Percentiles rank a stretch among this genome's conserved stretches.
These are phyloP conservation scores for Rhynchonycteris naso DNA, from an alignment of 2,797 vertebrate genomes.

Conservation along the genomic window DNA sequence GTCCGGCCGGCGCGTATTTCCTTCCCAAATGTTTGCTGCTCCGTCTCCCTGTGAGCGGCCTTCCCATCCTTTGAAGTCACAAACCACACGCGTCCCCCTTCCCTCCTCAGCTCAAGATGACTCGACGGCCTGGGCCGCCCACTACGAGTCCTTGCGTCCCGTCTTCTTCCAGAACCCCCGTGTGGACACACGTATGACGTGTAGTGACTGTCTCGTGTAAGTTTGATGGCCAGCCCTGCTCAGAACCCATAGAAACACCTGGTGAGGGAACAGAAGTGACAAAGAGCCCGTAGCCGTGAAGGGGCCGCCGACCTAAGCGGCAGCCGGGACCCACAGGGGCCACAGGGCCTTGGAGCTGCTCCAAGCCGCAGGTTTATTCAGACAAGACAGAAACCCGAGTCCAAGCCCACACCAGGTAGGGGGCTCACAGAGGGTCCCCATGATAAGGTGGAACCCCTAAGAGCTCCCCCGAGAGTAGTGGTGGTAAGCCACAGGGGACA, in stretches of 20 bases:
- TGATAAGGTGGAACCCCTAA: not conserved
- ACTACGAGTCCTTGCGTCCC: not conserved
- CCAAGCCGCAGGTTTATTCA: not conserved
- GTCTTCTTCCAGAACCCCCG: not conserved
- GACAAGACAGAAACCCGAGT: not conserved
- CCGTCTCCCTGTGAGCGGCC: too few relatives aligned
- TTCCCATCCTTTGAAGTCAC: not conserved
- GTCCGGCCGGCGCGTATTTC: too few relatives aligned
- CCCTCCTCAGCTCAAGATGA: too few relatives aligned
- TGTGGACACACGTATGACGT: too few relatives aligned
- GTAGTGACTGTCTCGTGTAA: not conserved
- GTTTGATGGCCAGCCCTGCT: not conserved
- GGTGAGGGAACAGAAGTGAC: not conserved
- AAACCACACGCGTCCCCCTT: not conserved
- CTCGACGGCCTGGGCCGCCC: not conserved
- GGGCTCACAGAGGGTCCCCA: not conserved
- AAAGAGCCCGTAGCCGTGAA: not conserved
- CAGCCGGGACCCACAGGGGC: too few relatives aligned
- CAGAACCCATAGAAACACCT: not conserved
- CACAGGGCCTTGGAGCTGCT: too few relatives aligned
- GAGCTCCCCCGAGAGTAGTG: too few relatives aligned
- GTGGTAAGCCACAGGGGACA: too few relatives aligned
- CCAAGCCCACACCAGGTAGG: too few relatives aligned
- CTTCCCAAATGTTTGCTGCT: not conserved
- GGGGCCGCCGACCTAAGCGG: not conserved